Base-by-base conservation (phyloP, 2,888 invertebrate genomes). In the Zaprionus bogoriensis region DNA sequence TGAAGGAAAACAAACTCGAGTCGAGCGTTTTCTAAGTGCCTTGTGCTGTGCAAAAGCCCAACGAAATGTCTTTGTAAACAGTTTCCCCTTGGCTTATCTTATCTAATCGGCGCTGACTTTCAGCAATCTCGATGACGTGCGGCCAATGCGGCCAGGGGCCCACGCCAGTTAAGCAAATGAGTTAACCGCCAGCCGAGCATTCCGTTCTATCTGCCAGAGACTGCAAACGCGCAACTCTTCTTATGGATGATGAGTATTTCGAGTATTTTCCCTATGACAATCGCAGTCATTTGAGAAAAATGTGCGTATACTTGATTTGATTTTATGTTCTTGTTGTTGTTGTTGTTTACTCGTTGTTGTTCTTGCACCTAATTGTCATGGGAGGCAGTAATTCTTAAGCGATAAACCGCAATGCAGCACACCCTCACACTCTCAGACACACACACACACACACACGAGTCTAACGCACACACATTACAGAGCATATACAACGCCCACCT, bases 201-300 rank as follows among this genome's bases (percentile, higher is more conserved):
- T n/a, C n/a, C n/a, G n/a, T n/a, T n/a, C n/a, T n/a, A n/a, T n/a
- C n/a, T n/a, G n/a, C n/a, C n/a, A n/a, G n/a, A n/a, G n/a, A n/a
- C n/a, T n/a, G n/a, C n/a, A 46, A 12, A 36, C 0, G 10, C 23
- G 9, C 42, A 45, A 63, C 25, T 57, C 50, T 48, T 58, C 79
- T 72, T 80, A 89, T 89, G 89, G 89, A 88, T 88, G 82, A 89
- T 88, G 87, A 89, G 77, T 89, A 83, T 80, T 89, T 86, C 74
- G 87, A 87, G 64, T 88, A 88, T 71, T 81, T 89, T 75, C 88
- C 89, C 39, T 89, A 87, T 77, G 89, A 89, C 83, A 50, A 44
- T 28, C 75, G 86, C 76, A 87, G 89, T 77, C 88, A 89, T 77
- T 79, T 89, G 64, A 78, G 78, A 72, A 89, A 90, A 83, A 90